These are phyloP conservation scores for Potamarius usumacintae DNA, from an alignment of 2,113 vertebrate genomes.

Conservation along the genomic window DNA sequence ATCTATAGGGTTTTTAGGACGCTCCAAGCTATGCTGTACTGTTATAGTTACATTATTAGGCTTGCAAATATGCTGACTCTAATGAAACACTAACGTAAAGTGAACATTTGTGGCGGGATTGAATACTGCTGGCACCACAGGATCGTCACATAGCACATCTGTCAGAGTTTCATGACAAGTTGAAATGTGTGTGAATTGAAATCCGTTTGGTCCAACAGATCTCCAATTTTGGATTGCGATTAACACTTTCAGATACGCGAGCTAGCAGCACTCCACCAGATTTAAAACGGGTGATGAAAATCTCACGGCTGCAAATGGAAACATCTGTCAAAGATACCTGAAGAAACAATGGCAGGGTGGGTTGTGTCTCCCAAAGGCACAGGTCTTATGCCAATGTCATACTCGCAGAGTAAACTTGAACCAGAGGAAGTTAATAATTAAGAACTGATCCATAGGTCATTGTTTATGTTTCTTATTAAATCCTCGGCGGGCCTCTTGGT, in stretches of 20 bases:
- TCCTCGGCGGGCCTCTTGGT: not conserved
- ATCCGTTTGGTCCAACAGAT: not conserved
- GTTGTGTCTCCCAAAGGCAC: not conserved
- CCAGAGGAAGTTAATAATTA: conserved; percentile 28
- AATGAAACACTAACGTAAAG: not conserved
- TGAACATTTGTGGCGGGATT: not conserved
- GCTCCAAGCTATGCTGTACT: not conserved
- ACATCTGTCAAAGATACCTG: conserved; percentile 5
- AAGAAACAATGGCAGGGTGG: not conserved
- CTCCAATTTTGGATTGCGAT: not conserved
- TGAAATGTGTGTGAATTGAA: conserved; percentile 17
- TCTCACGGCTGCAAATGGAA: not conserved
- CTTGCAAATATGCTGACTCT: not conserved
- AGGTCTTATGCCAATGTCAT: not conserved
- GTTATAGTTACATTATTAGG: not conserved
- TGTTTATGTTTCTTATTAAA: conserved; percentile 23
- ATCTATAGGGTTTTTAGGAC: not conserved
- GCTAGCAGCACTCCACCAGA: not conserved
- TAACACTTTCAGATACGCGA: not conserved
- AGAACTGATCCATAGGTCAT: not conserved
- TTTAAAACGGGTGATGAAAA: not conserved
- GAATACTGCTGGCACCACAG: not conserved
- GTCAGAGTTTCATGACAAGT: not conserved
- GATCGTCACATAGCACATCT: not conserved
- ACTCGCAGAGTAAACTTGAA: not conserved